Base-by-base conservation (phyloP, 2,113 vertebrate genomes). In the Eidolon helvum region DNA sequence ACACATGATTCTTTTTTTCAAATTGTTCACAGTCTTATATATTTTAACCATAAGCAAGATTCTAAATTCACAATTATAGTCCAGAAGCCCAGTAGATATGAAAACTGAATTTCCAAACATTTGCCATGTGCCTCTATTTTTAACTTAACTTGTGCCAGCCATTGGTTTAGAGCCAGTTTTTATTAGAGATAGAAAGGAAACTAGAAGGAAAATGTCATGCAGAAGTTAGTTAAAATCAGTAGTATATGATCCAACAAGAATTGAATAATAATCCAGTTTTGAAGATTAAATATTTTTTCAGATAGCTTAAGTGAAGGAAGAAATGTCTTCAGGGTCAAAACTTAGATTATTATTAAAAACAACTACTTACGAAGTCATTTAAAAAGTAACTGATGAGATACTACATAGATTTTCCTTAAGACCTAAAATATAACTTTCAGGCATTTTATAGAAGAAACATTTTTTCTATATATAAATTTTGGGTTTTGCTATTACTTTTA, bases 1-100 rank as follows among this genome's bases (percentile, higher is more conserved):
- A 94, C 97, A 98, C 63, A 95, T 98, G 95, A 97, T 95, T 75
- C 90, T 96, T 91, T 89, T 96, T 53, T 61, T 12, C 88, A 90
- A 91, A 82, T 96, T 85, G 85, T 85, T 96, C 78, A 87, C 28
- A 88, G 45, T 79, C 92, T 98, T 98, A 91, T 89, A 86, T 97
- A 96, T 94, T 97, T 96, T 86, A 89, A 87, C 78, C 50, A 65
- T 79, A 93, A 92, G 57, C 78, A 79, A 89, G 48, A 91, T 91
- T 95, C 69, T 83, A 69, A 96, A 59, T 53, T 94, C 80, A 89
- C 75, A 95, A 92, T 84, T 84, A 68, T 63, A 94, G 16, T 89
- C 78, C 21, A 87, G 74, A 95, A 97, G 45, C 30, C 69, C 28
- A 74, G 18, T 43, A 28, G 96, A 94, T 55, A 94, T 80, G 72